These are phyloP conservation scores for Xiphophorus birchmanni DNA, from an alignment of 2,797 vertebrate species.

Conservation along the genomic window DNA sequence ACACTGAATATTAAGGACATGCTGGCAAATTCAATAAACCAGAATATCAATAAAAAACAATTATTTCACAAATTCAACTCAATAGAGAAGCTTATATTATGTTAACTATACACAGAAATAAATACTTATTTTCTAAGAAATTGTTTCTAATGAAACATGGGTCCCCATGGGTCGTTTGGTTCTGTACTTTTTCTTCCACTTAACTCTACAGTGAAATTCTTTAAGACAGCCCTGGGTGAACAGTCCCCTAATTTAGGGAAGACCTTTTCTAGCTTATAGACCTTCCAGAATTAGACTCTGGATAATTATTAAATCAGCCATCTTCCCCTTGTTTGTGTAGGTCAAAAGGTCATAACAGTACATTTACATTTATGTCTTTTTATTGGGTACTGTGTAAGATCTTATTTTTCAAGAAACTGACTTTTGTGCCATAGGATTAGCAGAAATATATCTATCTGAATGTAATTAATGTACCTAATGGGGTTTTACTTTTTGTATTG, in stretches of 20 bases:
- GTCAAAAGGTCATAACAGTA: not conserved
- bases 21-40: not conserved
- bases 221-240: not conserved
- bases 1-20: not conserved
- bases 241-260: not conserved
- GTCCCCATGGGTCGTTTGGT: not conserved
- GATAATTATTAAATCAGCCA: not conserved
- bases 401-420: not conserved
- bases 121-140: not conserved
- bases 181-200: not conserved
- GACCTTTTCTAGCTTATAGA: not conserved
- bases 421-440: not conserved
- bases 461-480: not conserved
- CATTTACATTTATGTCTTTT: not conserved
- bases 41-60: not conserved
- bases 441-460: not conserved
- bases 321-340: no score
- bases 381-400: not conserved
- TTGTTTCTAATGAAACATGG: not conserved
- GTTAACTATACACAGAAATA: not conserved
- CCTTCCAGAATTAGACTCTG: not conserved
- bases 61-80: not conserved
- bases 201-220: not conserved
- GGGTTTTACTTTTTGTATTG: not conserved
- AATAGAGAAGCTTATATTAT: not conserved